A percentile compares a stretch with the other conserved stretches of the same genome.
These are phyloP conservation scores for Ephestia elutella DNA, from an alignment of 1,140 invertebrate genomes.

Conservation along the genomic window DNA sequence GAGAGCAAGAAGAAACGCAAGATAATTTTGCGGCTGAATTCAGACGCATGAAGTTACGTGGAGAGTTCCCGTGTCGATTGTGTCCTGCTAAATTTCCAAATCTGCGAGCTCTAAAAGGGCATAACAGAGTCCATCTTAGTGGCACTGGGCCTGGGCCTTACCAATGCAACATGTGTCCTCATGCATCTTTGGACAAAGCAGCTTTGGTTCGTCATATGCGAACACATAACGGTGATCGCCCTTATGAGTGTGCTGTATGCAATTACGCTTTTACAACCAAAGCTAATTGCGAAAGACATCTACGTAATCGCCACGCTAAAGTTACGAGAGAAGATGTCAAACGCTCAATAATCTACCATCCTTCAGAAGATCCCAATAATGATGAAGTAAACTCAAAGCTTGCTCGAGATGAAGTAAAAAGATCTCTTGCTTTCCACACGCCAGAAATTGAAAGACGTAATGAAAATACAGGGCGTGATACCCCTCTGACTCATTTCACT, in stretches of 20 bases:
- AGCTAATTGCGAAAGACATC: conserved; percentile 91
- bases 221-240: conserved; percentile 94
- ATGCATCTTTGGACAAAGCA: conserved; percentile 91
- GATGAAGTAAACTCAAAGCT: conserved; percentile 78
- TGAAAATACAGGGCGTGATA: conserved; percentile 54
- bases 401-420: conserved; percentile 71
- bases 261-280: conserved; percentile 98
- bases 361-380: conserved; percentile 86
- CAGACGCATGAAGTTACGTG: conserved; percentile 88
- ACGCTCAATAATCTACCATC: conserved; percentile 88
- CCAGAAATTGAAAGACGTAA: conserved; percentile 59
- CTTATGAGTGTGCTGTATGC: conserved; percentile 94
- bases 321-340: conserved; percentile 88
- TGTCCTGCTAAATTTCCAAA: conserved; percentile 91
- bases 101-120: conserved; percentile 90
- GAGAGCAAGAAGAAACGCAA: conserved; percentile 83
- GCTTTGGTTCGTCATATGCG: conserved; percentile 92
- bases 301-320: conserved; percentile 92
- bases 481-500: conserved; percentile 70
- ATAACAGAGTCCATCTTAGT: conserved; percentile 86
- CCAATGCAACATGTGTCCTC: conserved; percentile 94
- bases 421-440: conserved; percentile 61
- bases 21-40: conserved; percentile 87
- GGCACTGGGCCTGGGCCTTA: conserved; percentile 83
- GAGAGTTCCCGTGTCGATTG: conserved; percentile 91